Percentiles rank a stretch among this genome's conserved stretches.
These are phyloP conservation scores for Phengaris alcon DNA, from an alignment of 2,888 invertebrate species.

Conservation along the genomic window DNA sequence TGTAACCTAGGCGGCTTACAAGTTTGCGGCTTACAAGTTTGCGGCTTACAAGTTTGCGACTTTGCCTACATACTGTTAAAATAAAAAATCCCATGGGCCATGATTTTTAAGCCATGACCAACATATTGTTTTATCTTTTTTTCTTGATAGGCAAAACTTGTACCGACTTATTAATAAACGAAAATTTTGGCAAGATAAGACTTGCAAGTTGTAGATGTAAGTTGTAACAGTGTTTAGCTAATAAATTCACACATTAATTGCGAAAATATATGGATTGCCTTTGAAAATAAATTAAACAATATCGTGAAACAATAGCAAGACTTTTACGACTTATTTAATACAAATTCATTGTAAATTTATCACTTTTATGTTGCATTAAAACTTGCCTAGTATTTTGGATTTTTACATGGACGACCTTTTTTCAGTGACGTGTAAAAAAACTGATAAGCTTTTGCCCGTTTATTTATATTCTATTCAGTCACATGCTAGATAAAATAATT, in stretches of 20 bases:
- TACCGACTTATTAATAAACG: too few relatives aligned
- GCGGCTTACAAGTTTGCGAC: too few relatives aligned
- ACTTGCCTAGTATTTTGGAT: not conserved
- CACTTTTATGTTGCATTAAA: not conserved
- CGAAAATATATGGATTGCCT: not conserved
- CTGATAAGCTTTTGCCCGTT: not conserved
- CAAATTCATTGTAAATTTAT: constrained; percentile 1
- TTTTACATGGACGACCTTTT: not conserved
- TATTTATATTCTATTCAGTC: not conserved
- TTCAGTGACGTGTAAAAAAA: not conserved
- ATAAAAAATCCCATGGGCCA: too few relatives aligned
- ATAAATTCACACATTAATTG: not conserved
- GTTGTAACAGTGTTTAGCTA: too few relatives aligned
- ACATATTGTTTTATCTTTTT: not conserved
- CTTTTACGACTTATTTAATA: constrained; percentile 2
- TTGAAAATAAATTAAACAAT: constrained; percentile 1
- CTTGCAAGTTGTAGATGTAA: too few relatives aligned
- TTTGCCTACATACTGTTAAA: too few relatives aligned
- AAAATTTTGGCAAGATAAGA: too few relatives aligned
- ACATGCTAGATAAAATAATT: not conserved
- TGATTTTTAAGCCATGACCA: too few relatives aligned
- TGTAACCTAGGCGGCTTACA: too few relatives aligned
- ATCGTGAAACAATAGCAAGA: not conserved
- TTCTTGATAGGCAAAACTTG: not conserved
- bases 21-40: too few relatives aligned